phyloP scores from a whole-genome alignment of 2,888 invertebrate species.

The Eretmocerus hayati region DNA sequence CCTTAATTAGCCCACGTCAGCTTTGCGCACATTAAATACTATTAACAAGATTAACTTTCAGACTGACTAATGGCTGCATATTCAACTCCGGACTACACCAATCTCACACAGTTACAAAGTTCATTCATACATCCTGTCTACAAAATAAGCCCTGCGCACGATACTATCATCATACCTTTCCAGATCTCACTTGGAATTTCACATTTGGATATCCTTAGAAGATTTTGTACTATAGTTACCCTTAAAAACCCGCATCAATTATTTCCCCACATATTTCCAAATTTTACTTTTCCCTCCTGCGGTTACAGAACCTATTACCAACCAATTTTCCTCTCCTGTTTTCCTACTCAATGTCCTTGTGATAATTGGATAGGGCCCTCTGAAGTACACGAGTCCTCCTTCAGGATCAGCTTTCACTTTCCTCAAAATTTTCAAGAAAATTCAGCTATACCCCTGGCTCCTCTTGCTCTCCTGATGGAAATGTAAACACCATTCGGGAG shows the following conservation, averaged over 20 bases:
- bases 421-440: slow-evolving; percentile 9
- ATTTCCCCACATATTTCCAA: background rate
- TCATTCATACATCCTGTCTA: no score
- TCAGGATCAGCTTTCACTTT: no score
- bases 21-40: slow-evolving; percentile 7
- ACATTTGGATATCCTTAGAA: no score
- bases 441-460: background rate
- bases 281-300: slow-evolving; percentile 2
- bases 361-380: slow-evolving; percentile 21
- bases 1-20: slow-evolving; percentile 11
- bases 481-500: background rate
- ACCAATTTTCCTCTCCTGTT: slow-evolving; percentile 15
- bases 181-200: no score
- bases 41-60: slow-evolving; percentile 12
- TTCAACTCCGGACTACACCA: no score
- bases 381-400: no score
- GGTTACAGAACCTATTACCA: no score
- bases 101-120: no score
- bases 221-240: no score
- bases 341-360: slow-evolving; percentile 22
- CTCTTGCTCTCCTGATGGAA: slow-evolving; percentile 4
- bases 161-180: background rate
- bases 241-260: no score
- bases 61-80: slow-evolving; percentile 3
- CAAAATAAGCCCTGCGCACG: background rate